Percentiles rank a stretch among this genome's conserved stretches.
Conservation (phyloP, 2,113 vertebrate genomes). For the Percina caprodes region DNA sequence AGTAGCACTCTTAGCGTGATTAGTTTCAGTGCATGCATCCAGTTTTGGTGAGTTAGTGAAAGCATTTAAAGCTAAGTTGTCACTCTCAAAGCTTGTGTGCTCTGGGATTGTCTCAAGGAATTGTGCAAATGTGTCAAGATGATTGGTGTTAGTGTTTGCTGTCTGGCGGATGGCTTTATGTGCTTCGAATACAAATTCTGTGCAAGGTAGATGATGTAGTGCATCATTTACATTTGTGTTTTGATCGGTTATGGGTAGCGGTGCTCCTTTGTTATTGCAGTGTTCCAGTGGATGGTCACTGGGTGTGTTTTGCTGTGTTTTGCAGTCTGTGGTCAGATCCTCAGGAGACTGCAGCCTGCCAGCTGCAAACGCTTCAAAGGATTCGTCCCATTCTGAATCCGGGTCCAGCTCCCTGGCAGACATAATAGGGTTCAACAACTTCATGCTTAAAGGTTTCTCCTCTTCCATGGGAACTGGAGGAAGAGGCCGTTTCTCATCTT, state of each 20-base stretch:
- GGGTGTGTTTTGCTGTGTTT: conserved; percentile 24
- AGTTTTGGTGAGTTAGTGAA: conserved; percentile 12
- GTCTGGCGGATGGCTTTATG: conserved; percentile 1
- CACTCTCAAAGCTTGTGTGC: conserved; percentile 44
- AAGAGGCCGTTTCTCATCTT: conserved; percentile 55
- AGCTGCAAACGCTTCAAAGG: conserved; percentile 89
- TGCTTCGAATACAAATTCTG: not conserved
- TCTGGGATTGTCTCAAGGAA: conserved; percentile 69
- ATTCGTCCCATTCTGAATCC: conserved; percentile 86
- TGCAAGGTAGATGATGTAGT: conserved; percentile 19
- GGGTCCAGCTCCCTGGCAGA: conserved; percentile 38
- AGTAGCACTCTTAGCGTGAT: conserved; percentile 27
- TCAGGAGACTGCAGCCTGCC: conserved; percentile 84
- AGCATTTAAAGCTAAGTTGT: not conserved
- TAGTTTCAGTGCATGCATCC: conserved; percentile 7
- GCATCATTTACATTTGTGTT: conserved; percentile 28
- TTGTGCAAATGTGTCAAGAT: conserved; percentile 39
- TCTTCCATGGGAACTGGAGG: conserved; percentile 39
- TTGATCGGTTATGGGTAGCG: not conserved
- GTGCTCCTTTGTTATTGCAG: conserved; percentile 28
- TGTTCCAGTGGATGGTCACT: conserved; percentile 24
- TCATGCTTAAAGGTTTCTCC: conserved; percentile 47
- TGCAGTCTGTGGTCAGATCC: conserved; percentile 35
- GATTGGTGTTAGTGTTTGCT: conserved; percentile 22
- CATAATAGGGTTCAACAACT: conserved; percentile 50